Evolutionary conservation across 2,888 invertebrate species (phyloP).

Genomic region (Galerucella nymphaeae): DNA sequence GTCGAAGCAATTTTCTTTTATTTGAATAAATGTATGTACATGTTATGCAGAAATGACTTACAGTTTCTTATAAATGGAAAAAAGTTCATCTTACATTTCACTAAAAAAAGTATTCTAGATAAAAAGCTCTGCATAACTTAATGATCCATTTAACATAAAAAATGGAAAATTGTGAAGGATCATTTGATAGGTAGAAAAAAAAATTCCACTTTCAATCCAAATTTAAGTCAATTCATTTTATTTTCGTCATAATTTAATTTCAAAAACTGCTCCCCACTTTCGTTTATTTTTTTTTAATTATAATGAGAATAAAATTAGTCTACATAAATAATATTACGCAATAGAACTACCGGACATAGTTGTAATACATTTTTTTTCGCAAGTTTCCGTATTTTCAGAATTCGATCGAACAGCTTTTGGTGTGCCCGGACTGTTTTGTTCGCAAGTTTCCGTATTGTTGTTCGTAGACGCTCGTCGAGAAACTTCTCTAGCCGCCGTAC

Average conservation of each 20-base stretch:
- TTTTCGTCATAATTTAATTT: neutral
- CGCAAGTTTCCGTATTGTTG: conserved; percentile 57
- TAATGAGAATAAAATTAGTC: conserved; percentile 21
- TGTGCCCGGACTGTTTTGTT: conserved; percentile 59
- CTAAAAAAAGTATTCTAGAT: too few relatives aligned
- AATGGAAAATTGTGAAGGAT: too few relatives aligned
- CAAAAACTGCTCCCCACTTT: conserved; percentile 16
- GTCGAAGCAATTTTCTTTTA: neutral
- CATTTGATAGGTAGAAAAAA: too few relatives aligned
- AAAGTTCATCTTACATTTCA: too few relatives aligned
- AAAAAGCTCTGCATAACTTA: too few relatives aligned
- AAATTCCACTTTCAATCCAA: too few relatives aligned
- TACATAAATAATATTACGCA: conserved; percentile 65
- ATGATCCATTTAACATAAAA: too few relatives aligned
- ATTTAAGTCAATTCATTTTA: too few relatives aligned
- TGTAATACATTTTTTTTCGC: conserved; percentile 69
- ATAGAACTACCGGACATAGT: conserved; percentile 71
- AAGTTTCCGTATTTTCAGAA: conserved; percentile 69
- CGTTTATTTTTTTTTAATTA: neutral
- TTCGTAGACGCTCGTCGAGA: conserved; percentile 67
- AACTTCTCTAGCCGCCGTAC: conserved; percentile 65
- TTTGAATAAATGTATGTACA: too few relatives aligned
- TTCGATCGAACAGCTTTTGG: conserved; percentile 67
- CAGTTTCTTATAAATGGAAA: too few relatives aligned
- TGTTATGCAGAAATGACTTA: too few relatives aligned